These are phyloP conservation scores for Tragelaphus oryx DNA, from an alignment of 2,797 vertebrate species.

Conservation along the genomic window DNA sequence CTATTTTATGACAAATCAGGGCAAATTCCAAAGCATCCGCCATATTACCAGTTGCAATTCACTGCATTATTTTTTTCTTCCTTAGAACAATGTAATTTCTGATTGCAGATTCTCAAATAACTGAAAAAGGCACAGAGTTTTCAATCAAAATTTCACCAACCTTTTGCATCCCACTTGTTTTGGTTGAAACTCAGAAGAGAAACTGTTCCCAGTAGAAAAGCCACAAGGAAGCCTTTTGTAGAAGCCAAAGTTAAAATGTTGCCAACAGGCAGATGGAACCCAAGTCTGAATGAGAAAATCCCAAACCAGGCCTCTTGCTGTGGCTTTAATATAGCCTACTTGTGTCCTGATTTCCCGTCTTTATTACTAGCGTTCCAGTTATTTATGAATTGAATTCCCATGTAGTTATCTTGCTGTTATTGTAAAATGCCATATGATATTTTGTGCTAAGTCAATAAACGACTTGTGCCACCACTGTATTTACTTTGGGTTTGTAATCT, in stretches of 20 bases:
- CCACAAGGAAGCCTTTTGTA: conserved; percentile 10
- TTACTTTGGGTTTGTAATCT: conserved; percentile 65
- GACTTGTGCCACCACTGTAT: conserved; percentile 28
- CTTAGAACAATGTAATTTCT: background rate
- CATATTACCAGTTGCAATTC: background rate
- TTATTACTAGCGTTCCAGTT: conserved; percentile 51
- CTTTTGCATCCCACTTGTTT: conserved; percentile 15
- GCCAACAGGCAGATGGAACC: conserved; percentile 46
- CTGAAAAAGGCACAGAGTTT: conserved; percentile 2
- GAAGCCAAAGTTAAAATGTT: conserved; percentile 29
- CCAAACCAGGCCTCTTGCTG: conserved; percentile 38
- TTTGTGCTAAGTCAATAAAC: conserved; percentile 68
- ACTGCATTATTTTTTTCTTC: background rate
- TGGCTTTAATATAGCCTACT: conserved; percentile 32
- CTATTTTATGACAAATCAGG: background rate
- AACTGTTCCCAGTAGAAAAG: conserved; percentile 19
- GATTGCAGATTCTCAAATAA: background rate
- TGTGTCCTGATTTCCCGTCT: conserved; percentile 5
- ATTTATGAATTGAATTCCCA: conserved; percentile 64
- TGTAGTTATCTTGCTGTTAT: conserved; percentile 59
- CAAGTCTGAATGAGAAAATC: conserved; percentile 29
- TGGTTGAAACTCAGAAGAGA: conserved; percentile 26
- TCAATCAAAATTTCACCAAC: background rate
- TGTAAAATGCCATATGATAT: conserved; percentile 62
- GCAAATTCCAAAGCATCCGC: background rate